Evolutionary conservation across 2,113 vertebrate species (phyloP), one percentile per base, ranked within the genome.

Genomic region (Chloropsis hardwickii): DNA sequence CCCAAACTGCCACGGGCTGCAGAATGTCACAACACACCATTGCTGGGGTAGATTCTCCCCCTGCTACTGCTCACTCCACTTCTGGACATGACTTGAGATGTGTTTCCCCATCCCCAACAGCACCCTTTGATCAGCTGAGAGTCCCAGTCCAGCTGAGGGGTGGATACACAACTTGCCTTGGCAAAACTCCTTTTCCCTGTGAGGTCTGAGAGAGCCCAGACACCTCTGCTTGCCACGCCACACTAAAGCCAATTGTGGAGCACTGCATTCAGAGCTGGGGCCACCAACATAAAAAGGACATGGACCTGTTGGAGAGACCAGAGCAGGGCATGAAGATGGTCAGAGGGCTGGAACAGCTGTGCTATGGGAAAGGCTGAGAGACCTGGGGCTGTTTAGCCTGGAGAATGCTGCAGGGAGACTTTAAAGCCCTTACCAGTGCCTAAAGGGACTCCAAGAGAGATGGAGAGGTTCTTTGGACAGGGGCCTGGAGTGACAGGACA

Each of bases 31-130:
- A 48, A 14, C 8, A 15, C 37, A 3, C 3, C 31, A 18, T 22
- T 3, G 16, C 37, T 18, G 9, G 17, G 15, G 12, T 11, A 20
- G 25, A 25, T 33, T 27, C 16, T 19, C 5, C 6, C 10, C 27
- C 23, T 5, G 0, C 16, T 37, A 12, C n/a, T 4, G 1, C n/a
- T 70, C 21, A 3, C 7, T 70, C 23, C 10, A 1, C 42, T 71
- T 42, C 61, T 78, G 22, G 7, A 23, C n/a, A 29, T 42, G 2
- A 12, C 20, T 39, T 17, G 47, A 50, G 31, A 65, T 25, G 64
- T 9, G 39, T n/a, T 78, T 58, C 44, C 17, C 33, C 25, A 80
- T 2, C 22, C 33, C 28, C 18, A 5, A 5, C 2, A 3, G 35
- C 12, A 29, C 10, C 19, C 28, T 62, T 27, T 2, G 2, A 31